Base-by-base conservation (phyloP, 37 sponge, comb jelly and placozoan species). In the Lycopodina hypogea region DNA sequence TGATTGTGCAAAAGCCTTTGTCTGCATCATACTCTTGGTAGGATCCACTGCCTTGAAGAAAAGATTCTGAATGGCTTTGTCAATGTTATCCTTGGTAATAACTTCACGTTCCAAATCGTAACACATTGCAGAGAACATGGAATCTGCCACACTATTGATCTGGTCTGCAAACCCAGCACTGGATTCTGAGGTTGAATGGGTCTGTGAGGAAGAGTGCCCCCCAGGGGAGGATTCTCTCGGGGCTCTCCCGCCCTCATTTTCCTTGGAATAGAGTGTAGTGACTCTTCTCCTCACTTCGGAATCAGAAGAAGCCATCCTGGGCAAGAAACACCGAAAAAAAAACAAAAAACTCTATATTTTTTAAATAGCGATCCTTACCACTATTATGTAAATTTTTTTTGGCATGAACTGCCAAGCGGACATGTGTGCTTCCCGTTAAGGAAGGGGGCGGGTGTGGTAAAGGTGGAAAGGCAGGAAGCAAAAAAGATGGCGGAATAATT, bases 111-210 rank as follows among this genome's bases (percentile, higher is more conserved):
- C 33, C 18, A 35, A 39, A 22, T 42, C 81, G 14, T 61, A 38
- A 23, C 78, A 77, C 83, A 87, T 82, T 39, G 29, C 42, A 18
- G 8, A 0, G 53, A 87, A 87, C 77, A 87, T 87, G 2, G 33
- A 56, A 55, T 75, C 67, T 38, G 83, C 88, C 26, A 77, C 78
- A 15, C 24, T 19, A 17, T 36, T 18, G 38, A 81, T 64, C 26
- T 80, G 82, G 12, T 63, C 42, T 53, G 72, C 80, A 23, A 26
- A 67, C 40, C 50, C 75, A 12, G 48, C 48, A 18, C 30, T 72
- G 29, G 79, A 53, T 18, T 78, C 40, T 2, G 72, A 64, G 38
- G 32, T 53, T n/a, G n/a, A n/a, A n/a, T n/a, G n/a, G n/a, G n/a
- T n/a, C n/a, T n/a, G n/a, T n/a, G n/a, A n/a, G n/a, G n/a, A n/a